Evolutionary conservation across 2,797 vertebrate species (phyloP), one percentile per base, ranked within the genome.

Genomic region (Rhinichthys osculus): DNA sequence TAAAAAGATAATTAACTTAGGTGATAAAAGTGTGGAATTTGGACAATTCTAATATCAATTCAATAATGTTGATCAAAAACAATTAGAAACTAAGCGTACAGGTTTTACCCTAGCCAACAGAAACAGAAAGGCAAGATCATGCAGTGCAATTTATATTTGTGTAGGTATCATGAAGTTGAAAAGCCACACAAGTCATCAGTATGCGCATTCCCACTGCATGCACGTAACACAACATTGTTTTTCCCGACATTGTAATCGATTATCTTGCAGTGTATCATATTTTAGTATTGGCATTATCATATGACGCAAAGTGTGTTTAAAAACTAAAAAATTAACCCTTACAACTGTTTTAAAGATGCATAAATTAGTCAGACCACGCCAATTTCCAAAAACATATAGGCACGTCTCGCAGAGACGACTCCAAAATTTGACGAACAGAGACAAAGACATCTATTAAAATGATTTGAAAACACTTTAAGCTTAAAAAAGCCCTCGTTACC

Each of bases 401-500:
- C 5, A 62, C 17, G 17, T 59, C 38, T 44, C 2, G 23, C 30
- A 42, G 54, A 30, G 35, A 30, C 4, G 8, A 44, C 2, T 16
- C 9, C 23, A 27, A 57, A 23, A 13, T 14, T 1, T 14, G 9
- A 57, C 13, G 1, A 7, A 30, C 1, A 64, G 27, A 66, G 1
- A 44, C 27, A 44, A 21, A 35, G 17, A 23, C 6, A 62, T 73
- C 10, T n/a, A 66, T 19, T 38, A 7, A 52, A 67, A 40, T 2
- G 27, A 50, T 38, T n/a, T 21, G 17, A 30, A 82, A 40, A 62
- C 9, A 4, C 1, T 21, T n/a, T 7, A 4, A 59, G n/a, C 33
- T 54, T 71, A 27, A 85, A 85, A 62, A 64, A 52, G 5, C 1
- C 0, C 13, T 40, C 6, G n/a, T 89, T 89, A 93, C 92, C 94